phyloP scores from a whole-genome alignment of 2,797 vertebrate genomes.

The Spinibarbus caldwelli region DNA sequence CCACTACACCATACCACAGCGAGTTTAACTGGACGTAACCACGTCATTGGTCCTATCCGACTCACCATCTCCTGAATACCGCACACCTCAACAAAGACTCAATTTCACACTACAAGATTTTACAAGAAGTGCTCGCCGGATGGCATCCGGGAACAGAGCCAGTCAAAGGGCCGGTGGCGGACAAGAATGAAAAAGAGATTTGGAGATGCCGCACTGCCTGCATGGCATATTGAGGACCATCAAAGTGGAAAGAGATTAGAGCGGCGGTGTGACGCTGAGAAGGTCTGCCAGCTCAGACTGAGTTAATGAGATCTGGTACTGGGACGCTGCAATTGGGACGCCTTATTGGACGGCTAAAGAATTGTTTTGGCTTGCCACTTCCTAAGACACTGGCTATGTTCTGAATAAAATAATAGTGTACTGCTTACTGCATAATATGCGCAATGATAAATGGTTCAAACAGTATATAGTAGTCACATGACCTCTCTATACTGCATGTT shows the following conservation, averaged over 20 bases:
- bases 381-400: not conserved
- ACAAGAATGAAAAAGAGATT: slow-evolving; percentile 13
- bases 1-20: not conserved
- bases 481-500: not conserved
- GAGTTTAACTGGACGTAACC: not conserved
- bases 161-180: not conserved
- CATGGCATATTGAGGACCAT: not conserved
- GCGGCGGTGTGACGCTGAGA: not conserved
- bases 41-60: not conserved
- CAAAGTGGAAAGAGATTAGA: slow-evolving; percentile 22
- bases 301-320: not conserved
- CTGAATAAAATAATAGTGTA: not conserved
- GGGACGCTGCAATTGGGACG: not conserved
- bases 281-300: not conserved
- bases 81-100: not conserved
- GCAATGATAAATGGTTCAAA: not conserved
- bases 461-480: not conserved
- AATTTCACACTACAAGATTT: slow-evolving; percentile 18
- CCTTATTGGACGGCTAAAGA: not conserved
- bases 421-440: not conserved
- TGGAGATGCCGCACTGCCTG: not conserved
- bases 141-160: slow-evolving; percentile 10
- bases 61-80: not conserved
- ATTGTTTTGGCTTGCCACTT: not conserved
- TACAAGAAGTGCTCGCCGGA: not conserved